Evolutionary conservation across 1,140 invertebrate genomes (phyloP).

Genomic region (Drosophila teissieri): DNA sequence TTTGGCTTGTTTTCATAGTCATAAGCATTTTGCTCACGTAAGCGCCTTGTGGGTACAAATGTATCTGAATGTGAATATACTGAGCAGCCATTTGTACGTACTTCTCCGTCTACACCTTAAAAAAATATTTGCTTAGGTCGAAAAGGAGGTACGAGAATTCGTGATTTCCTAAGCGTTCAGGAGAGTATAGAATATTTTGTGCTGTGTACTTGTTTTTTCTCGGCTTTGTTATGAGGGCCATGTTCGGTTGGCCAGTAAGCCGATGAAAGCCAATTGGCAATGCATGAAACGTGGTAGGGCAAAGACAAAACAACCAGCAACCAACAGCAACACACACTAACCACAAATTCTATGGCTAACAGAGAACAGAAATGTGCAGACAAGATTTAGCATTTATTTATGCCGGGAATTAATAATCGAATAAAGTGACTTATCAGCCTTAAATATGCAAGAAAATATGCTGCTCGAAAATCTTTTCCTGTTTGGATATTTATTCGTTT

Average conservation of each 20-base stretch:
- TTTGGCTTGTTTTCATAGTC: constrained; percentile 35
- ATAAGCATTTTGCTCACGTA: constrained; percentile 57
- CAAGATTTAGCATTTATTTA: constrained; percentile 10
- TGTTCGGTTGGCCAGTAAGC: constrained; percentile 33
- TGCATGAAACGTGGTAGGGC: constrained; percentile 56
- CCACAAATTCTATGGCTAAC: constrained; percentile 27
- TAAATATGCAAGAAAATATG: constrained; percentile 47
- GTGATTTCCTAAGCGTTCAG: neutral
- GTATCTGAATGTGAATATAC: constrained; percentile 40
- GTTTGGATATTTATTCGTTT: constrained; percentile 34
- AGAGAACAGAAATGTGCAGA: constrained; percentile 2
- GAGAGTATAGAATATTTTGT: neutral
- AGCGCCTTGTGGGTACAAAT: constrained; percentile 39
- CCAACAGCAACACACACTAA: constrained; percentile 3
- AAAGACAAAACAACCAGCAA: constrained; percentile 16
- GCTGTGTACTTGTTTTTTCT: constrained; percentile 3
- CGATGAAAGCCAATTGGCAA: constrained; percentile 67
- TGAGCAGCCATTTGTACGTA: constrained; percentile 15
- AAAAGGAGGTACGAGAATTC: too few relatives aligned
- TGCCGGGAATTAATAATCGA: constrained; percentile 40
- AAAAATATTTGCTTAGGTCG: neutral
- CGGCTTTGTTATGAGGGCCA: constrained; percentile 37
- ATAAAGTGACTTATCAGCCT: constrained; percentile 37
- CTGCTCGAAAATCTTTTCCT: constrained; percentile 43
- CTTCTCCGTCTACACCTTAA: neutral